Evolutionary conservation across 2,113 vertebrate genomes (phyloP), one percentile per base, ranked within the genome.

Genomic region (Aptenodytes patagonicus): DNA sequence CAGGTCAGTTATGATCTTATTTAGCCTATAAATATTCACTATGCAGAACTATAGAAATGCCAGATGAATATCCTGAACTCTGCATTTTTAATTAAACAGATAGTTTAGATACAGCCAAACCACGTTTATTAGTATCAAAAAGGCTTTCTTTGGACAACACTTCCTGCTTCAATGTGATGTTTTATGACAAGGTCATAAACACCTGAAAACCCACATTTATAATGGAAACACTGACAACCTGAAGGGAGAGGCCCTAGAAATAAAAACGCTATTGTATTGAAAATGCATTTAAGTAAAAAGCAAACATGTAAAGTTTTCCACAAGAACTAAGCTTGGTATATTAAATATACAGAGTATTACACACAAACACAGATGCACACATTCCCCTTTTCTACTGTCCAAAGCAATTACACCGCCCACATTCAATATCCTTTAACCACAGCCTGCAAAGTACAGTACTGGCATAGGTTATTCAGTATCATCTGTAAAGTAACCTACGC

Each of bases 401-500:
- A 95, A 85, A 96, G 92, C 83, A 96, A 92, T 96, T 95, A 97
- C 83, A 98, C 90, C 93, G 77, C 98, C 96, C 97, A 98, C 96
- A 98, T 97, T 97, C 97, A 98, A 97, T 98, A 98, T 84, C 95
- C 97, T 98, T 89, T 96, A 97, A 97, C 95, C 96, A 97, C 96
- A 97, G 97, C 75, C 91, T 98, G 97, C 97, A 96, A 98, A 98
- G 97, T 97, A 98, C 96, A 97, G 96, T 95, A 96, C 95, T 98
- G 97, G 97, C 98, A 98, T 90, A 97, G 98, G 98, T 97, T 99
- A 97, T 97, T 97, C 97, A 97, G 95, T 97, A 98, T 98, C 88
- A 98, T 98, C 98, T 99, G 98, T 98, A 99, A 98, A 99, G 98
- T 98, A 99, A 98, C 98, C 97, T 97, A 98, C 87, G 98, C 98